A percentile compares a stretch with the other conserved stretches of the same genome.
These are phyloP conservation scores for Thumatha senex DNA, from an alignment of 2,888 invertebrate species.

Conservation along the genomic window DNA sequence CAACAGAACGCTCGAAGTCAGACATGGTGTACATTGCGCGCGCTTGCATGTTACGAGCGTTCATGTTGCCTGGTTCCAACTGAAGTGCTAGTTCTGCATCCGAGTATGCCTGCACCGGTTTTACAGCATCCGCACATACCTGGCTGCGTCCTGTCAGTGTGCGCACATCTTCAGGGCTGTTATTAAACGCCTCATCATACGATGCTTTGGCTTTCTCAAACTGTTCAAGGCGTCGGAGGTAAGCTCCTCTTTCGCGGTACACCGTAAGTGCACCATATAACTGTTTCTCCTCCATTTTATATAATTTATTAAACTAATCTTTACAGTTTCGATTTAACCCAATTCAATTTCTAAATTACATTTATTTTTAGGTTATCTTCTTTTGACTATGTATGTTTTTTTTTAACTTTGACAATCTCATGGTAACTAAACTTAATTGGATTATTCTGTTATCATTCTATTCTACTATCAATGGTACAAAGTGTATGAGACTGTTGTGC, in stretches of 20 bases:
- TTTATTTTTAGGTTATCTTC: not conserved
- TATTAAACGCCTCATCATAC: conserved; percentile 69
- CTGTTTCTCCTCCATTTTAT: conserved; percentile 69
- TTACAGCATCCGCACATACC: conserved; percentile 71
- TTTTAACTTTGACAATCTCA: not conserved
- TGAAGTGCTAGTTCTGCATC: conserved; percentile 73
- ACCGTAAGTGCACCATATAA: conserved; percentile 69
- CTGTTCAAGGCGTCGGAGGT: conserved; percentile 70
- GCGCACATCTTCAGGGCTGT: conserved; percentile 61
- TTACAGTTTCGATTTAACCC: not conserved
- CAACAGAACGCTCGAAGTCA: conserved; percentile 72
- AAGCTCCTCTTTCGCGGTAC: conserved; percentile 72
- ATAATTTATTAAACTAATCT: not conserved
- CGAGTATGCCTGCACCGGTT: conserved; percentile 67
- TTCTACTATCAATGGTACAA: too few relatives aligned
- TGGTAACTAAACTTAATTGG: not conserved
- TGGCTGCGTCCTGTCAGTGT: conserved; percentile 71
- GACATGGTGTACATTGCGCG: conserved; percentile 76
- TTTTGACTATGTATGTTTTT: conserved; percentile 2
- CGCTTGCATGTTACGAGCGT: conserved; percentile 72
- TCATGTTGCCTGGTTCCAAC: conserved; percentile 69
- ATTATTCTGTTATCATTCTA: too few relatives aligned
- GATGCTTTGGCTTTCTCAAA: conserved; percentile 72
- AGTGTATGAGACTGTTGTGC: too few relatives aligned
- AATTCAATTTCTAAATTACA: too few relatives aligned